Base-by-base conservation (phyloP, 2,797 vertebrate genomes). In the Paguma larvata region DNA sequence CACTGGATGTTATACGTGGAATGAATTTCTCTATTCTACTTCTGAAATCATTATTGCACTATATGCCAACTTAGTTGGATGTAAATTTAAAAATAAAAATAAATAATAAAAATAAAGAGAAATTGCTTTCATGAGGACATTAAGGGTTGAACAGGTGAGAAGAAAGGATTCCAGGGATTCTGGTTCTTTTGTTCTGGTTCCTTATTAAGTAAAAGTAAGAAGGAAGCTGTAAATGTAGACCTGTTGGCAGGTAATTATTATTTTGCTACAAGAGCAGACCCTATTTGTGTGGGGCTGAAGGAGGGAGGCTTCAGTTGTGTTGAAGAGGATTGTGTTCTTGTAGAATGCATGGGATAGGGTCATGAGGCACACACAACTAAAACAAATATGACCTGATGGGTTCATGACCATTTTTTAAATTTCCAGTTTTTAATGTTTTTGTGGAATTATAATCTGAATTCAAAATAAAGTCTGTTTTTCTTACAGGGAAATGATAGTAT, bases 381-480 rank as follows among this genome's bases (percentile, higher is more conserved):
- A 91, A n/a, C 62, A 44, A 51, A 51, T 0, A 1, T 27, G 12
- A 9, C 62, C 27, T 78, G 63, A 68, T 87, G 44, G 44, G n/a
- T 23, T 87, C 46, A 85, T 56, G 56, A 67, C 7, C 77, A 34
- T 91, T 91, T 70, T 25, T 46, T 12, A 91, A 46, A 80, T 53
- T 96, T 51, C 44, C 77, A 16, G 23, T 11, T 59, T 83, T 94
- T 85, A 59, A 82, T 88, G 25, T 73, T 97, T 65, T 53, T 78
- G 18, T 88, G 12, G 46, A 59, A 53, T 73, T 83, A 72, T 73
- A 65, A 87, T 94, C 44, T 86, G 53, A 80, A 87, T 72, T 95
- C 51, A 89, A 83, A 91, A 73, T 44, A 59, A 63, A 56, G 10
- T 48, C 38, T 68, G 75, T 7, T 82, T 94, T 89, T 51, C 3